These are phyloP conservation scores for Hydractinia symbiolongicarpus DNA, from an alignment of 30 jellyfish, hydroid and myxozoan genomes.

Conservation along the genomic window DNA sequence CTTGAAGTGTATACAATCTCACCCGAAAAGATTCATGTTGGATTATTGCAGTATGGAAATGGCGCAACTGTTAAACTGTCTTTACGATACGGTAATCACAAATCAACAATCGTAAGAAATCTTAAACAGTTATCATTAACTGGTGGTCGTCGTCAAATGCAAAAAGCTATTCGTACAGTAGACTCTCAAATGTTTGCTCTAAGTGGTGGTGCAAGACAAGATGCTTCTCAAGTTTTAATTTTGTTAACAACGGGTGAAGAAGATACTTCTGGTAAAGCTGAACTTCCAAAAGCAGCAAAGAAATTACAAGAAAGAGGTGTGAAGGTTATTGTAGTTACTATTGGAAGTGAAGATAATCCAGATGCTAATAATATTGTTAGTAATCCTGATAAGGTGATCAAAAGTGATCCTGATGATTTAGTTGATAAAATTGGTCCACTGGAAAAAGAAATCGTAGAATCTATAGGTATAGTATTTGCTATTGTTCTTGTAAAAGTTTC, in stretches of 20 bases:
- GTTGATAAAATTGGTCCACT: conserved; percentile 43
- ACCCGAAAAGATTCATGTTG: conserved; percentile 39
- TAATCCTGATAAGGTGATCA: conserved; percentile 27
- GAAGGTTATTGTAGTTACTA: conserved; percentile 45
- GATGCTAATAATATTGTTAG: too few relatives aligned
- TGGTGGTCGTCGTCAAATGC: conserved; percentile 72
- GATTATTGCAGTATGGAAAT: conserved; percentile 46
- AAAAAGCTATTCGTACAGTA: conserved; percentile 40
- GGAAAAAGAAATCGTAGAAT: conserved; percentile 42
- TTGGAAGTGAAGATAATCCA: conserved; percentile 48
- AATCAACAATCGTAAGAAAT: neutral
- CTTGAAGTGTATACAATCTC: neutral
- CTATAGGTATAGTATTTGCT: neutral
- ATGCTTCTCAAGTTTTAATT: conserved; percentile 37
- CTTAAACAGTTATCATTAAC: neutral
- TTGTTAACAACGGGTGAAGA: conserved; percentile 61
- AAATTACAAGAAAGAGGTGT: conserved; percentile 40
- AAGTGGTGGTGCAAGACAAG: conserved; percentile 31
- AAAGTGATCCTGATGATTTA: conserved; percentile 27
- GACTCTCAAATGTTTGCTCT: conserved; percentile 21
- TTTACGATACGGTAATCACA: conserved; percentile 21
- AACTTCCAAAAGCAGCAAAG: conserved; percentile 45
- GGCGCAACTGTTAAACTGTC: conserved; percentile 43
- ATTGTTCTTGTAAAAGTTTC: too few relatives aligned
- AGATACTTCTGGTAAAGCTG: conserved; percentile 42